These are phyloP conservation scores for Cephus spinipes DNA, from an alignment of 2,888 invertebrate genomes.

Conservation along the genomic window DNA sequence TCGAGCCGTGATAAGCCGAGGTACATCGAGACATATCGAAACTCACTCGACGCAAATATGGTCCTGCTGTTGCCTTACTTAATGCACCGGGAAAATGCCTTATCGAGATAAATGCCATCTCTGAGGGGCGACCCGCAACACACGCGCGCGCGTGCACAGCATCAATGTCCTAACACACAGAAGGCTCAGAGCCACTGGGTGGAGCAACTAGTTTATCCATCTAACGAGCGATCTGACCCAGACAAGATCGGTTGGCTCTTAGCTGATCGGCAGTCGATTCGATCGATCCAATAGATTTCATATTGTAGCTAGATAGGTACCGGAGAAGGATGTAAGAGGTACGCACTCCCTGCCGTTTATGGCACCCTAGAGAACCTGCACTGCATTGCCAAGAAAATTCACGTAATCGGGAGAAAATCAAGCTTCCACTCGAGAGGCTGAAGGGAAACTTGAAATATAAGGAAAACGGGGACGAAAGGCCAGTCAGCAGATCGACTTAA, in stretches of 20 bases:
- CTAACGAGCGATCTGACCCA: not conserved
- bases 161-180: no score
- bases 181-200: not conserved
- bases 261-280: not conserved
- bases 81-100: not conserved
- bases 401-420: not conserved
- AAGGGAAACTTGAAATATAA: not conserved
- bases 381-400: not conserved
- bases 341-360: not conserved
- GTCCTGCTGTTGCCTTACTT: not conserved
- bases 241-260: no score
- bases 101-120: not conserved
- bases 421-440: not conserved
- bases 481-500: not conserved
- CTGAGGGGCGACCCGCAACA: not conserved
- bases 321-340: not conserved
- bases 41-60: not conserved
- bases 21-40: no score
- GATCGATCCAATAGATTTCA: not conserved
- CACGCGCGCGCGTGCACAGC: no score
- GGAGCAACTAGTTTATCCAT: slow-evolving; percentile 1
- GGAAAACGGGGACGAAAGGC: not conserved
- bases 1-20: no score
- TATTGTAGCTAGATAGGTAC: not conserved
- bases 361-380: not conserved